Conservation (phyloP, 2,113 vertebrate species). For the Mionectes macconnelli region DNA sequence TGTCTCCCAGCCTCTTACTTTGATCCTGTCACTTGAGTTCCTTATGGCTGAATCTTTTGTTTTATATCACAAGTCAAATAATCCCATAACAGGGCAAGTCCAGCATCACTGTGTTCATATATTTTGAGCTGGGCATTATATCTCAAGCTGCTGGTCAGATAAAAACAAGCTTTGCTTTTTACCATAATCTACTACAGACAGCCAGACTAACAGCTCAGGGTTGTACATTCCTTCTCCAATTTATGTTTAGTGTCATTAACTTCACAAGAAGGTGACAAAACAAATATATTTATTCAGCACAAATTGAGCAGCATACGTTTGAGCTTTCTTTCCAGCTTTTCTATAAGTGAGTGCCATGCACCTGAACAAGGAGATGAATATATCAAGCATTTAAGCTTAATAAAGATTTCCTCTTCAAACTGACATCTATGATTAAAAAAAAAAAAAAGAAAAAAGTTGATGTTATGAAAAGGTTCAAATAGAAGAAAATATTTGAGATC, state of each 20-base stretch:
- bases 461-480: neutral
- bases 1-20: neutral
- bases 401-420: neutral
- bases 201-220: neutral
- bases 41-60: neutral
- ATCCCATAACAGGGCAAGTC: neutral
- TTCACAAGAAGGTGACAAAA: neutral
- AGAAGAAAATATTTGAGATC: neutral
- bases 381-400: neutral
- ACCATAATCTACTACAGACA: neutral
- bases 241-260: neutral
- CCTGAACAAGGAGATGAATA: neutral
- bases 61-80: neutral
- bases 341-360: neutral
- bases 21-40: neutral
- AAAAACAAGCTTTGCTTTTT: neutral
- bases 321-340: neutral
- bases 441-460: neutral
- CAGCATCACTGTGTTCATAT: neutral
- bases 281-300: neutral
- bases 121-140: neutral
- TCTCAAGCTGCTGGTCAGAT: neutral
- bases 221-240: neutral
- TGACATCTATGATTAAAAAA: neutral
- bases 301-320: neutral